Evolutionary conservation across 2,888 invertebrate genomes (phyloP).

Genomic region (Cephus nigrinus): DNA sequence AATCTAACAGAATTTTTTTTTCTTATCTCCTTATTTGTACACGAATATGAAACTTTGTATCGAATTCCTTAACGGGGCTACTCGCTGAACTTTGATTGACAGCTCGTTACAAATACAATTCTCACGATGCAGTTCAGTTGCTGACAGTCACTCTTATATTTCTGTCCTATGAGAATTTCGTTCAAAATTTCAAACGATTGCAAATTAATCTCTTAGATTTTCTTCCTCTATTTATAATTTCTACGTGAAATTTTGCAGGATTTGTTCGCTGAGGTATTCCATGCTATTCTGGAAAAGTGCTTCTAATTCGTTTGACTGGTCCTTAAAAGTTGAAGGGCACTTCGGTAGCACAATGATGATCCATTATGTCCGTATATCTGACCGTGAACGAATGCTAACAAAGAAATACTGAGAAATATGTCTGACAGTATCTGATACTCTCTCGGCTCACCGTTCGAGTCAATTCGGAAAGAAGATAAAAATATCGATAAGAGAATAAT

Average conservation of each 20-base stretch:
- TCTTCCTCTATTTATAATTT: no score
- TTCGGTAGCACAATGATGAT: background rate
- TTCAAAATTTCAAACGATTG: background rate
- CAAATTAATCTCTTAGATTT: background rate
- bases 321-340: background rate
- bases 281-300: background rate
- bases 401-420: conserved; percentile 1
- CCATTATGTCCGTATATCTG: background rate
- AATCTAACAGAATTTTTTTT: background rate
- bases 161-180: background rate
- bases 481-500: background rate
- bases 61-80: background rate
- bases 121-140: background rate
- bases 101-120: background rate
- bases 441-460: background rate
- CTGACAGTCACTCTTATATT: background rate
- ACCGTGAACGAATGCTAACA: no score
- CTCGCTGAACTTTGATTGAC: background rate
- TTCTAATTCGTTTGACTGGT: background rate
- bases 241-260: no score
- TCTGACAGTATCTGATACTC: background rate
- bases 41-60: background rate
- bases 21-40: background rate
- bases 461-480: background rate
- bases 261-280: background rate